phyloP scores from a whole-genome alignment of 2,888 invertebrate species.

The Acleris emargana region DNA sequence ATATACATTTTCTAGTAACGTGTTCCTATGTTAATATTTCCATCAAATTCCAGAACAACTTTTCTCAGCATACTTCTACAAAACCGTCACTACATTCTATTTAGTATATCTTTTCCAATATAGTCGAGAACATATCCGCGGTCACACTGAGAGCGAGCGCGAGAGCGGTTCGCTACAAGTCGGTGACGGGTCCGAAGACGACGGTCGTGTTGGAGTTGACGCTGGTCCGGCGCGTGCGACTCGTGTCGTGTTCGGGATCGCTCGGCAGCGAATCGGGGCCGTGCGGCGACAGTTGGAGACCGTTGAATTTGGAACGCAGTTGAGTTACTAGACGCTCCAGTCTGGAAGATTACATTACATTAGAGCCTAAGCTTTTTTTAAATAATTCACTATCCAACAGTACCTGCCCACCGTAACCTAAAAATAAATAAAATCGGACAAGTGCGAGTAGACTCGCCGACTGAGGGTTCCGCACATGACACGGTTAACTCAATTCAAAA shows the following conservation, averaged over 20 bases:
- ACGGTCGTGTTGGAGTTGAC: slow-evolving; percentile 73
- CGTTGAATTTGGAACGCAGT: slow-evolving; percentile 79
- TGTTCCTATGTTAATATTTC: too few species aligned
- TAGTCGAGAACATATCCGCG: slow-evolving; percentile 64
- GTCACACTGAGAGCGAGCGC: slow-evolving; percentile 54
- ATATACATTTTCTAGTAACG: too few species aligned
- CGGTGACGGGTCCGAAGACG: slow-evolving; percentile 85
- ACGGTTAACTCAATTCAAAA: too few species aligned
- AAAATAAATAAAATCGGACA: too few species aligned
- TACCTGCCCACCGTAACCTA: too few species aligned
- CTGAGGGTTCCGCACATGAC: too few species aligned
- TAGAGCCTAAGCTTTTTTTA: too few species aligned
- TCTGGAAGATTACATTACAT: slow-evolving; percentile 60
- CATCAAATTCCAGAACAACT: too few species aligned
- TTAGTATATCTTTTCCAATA: slow-evolving; percentile 50
- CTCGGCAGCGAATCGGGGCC: slow-evolving; percentile 74
- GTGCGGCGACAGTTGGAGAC: slow-evolving; percentile 63
- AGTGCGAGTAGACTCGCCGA: too few species aligned
- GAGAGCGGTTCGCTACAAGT: slow-evolving; percentile 78
- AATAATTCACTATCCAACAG: too few species aligned
- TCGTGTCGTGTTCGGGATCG: slow-evolving; percentile 71
- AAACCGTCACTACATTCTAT: slow-evolving; percentile 7
- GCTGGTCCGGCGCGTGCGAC: slow-evolving; percentile 64
- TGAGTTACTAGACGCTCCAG: slow-evolving; percentile 84
- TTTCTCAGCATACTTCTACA: neutral